Evolutionary conservation across 2,888 invertebrate genomes (phyloP).

Genomic region (Agelastica alni): DNA sequence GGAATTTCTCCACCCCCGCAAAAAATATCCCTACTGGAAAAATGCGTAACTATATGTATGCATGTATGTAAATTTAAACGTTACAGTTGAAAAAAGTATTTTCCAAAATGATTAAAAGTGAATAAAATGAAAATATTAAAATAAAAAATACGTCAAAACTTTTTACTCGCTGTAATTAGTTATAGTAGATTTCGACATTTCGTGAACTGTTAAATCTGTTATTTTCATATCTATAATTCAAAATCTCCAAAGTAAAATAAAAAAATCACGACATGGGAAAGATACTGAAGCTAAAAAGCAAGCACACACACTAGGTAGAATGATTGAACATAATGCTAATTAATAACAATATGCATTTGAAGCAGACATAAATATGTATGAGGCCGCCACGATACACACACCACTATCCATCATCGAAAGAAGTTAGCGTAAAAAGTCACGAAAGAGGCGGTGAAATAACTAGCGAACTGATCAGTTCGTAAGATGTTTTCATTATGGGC

Average conservation of each 20-base stretch:
- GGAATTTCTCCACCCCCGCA: too few relatives aligned
- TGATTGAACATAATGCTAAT: slow-evolving; percentile 57
- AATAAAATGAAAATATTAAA: too few relatives aligned
- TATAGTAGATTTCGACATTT: too few relatives aligned
- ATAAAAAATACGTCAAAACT: too few relatives aligned
- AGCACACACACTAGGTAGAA: slow-evolving; percentile 32
- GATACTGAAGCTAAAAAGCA: slow-evolving; percentile 15
- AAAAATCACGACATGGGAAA: slow-evolving; percentile 5
- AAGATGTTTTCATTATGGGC: slow-evolving; percentile 59
- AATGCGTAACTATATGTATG: too few relatives aligned
- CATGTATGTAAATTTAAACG: too few relatives aligned
- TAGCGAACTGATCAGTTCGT: slow-evolving; percentile 58
- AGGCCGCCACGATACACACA: slow-evolving; percentile 42
- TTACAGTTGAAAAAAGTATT: too few relatives aligned
- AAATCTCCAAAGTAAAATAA: neutral
- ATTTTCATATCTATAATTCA: too few relatives aligned
- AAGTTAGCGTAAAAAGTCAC: slow-evolving; percentile 59
- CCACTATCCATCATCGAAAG: slow-evolving; percentile 54
- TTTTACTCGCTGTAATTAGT: too few relatives aligned
- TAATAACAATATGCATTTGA: slow-evolving; percentile 50
- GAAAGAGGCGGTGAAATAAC: slow-evolving; percentile 58
- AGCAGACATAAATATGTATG: slow-evolving; percentile 51
- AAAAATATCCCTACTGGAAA: too few relatives aligned
- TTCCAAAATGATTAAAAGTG: too few relatives aligned
- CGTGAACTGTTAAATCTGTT: too few relatives aligned